Evolutionary conservation across 2,797 vertebrate species (phyloP).

Genomic region (Nasua narica): DNA sequence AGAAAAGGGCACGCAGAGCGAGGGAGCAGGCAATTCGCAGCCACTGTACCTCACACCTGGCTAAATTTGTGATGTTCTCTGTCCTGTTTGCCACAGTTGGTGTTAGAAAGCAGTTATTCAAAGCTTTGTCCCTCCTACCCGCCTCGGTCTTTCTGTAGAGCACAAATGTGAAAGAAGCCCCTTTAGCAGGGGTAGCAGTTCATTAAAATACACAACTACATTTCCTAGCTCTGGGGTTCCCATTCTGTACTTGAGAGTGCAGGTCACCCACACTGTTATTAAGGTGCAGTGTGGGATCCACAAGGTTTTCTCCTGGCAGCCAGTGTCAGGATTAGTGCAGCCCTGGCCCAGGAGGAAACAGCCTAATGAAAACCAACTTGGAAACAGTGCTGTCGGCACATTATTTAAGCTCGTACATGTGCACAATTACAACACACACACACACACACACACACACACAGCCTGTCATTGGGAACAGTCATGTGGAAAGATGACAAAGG

Average conservation of each 20-base stretch:
- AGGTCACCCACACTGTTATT: constrained; percentile 57
- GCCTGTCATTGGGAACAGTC: not conserved
- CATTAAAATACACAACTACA: constrained; percentile 69
- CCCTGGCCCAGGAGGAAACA: constrained; percentile 62
- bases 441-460: not conserved
- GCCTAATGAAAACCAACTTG: constrained; percentile 68
- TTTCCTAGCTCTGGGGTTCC: constrained; percentile 70
- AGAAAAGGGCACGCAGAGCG: constrained; percentile 39
- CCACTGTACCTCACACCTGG: constrained; percentile 45
- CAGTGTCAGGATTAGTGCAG: constrained; percentile 56
- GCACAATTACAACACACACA: constrained; percentile 28
- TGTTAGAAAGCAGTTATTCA: constrained; percentile 66
- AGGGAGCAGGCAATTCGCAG: constrained; percentile 32
- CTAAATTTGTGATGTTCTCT: constrained; percentile 47
- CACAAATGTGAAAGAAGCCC: constrained; percentile 66
- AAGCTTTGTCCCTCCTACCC: constrained; percentile 61
- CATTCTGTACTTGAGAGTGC: constrained; percentile 52
- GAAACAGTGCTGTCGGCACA: constrained; percentile 55
- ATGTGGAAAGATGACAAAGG: constrained; percentile 49
- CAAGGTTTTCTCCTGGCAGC: constrained; percentile 56
- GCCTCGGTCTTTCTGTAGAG: constrained; percentile 53
- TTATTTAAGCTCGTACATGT: constrained; percentile 49
- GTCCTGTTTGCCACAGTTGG: constrained; percentile 43
- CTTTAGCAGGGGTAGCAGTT: constrained; percentile 63
- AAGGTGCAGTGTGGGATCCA: constrained; percentile 49